Percentiles rank a stretch among this genome's conserved stretches.
These are phyloP conservation scores for Buathra laborator DNA, from an alignment of 2,888 invertebrate species.

Conservation along the genomic window DNA sequence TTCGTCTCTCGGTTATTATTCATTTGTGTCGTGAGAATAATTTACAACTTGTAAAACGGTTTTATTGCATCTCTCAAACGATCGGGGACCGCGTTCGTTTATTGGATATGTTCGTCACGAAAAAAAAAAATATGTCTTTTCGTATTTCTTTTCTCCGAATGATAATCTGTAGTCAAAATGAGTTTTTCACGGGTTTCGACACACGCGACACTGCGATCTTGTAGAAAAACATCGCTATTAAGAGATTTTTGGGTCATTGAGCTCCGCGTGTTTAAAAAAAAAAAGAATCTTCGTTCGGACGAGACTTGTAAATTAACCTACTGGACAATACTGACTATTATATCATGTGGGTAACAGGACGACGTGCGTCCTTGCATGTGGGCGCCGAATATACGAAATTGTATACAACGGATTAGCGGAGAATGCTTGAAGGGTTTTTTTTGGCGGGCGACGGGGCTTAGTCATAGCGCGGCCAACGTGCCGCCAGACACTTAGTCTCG, in stretches of 20 bases:
- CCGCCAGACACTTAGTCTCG: not conserved
- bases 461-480: conserved; percentile 5
- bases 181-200: not conserved
- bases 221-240: conserved; percentile 23
- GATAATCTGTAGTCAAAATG: conserved; percentile 12
- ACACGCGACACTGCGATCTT: not conserved
- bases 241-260: conserved; percentile 3
- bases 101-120: not conserved
- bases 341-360: conserved; percentile 14
- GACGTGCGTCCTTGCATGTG: conserved; percentile 37
- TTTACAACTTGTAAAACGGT: not conserved
- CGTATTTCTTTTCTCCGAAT: not conserved
- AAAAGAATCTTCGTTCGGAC: not conserved
- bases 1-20: not conserved
- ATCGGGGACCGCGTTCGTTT: not conserved
- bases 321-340: not conserved
- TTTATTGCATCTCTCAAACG: not conserved
- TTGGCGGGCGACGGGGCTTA: not conserved
- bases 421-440: conserved; percentile 16
- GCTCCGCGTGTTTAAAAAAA: not conserved
- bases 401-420: not conserved
- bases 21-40: conserved; percentile 5
- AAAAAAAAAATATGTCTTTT: no score
- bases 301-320: not conserved
- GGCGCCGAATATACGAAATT: not conserved